A percentile compares a stretch with the other conserved stretches of the same genome.
Evolutionary conservation across 2,888 invertebrate species (phyloP).

Genomic region (Allacma fusca): DNA sequence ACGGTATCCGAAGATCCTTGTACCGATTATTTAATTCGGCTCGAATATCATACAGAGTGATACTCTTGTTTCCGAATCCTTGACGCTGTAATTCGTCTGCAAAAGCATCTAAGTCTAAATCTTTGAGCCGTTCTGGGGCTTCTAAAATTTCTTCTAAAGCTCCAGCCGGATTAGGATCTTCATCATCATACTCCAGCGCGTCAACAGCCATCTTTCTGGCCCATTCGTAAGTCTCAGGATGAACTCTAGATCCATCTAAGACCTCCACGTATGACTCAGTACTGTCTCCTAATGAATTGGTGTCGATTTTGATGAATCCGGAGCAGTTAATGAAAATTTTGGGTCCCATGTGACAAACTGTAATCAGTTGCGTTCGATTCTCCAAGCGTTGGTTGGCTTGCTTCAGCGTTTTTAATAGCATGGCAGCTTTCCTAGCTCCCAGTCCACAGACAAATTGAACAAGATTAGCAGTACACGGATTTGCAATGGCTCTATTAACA

Average conservation of each 20-base stretch:
- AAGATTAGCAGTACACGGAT: slow-evolving; percentile 84
- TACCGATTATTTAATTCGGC: slow-evolving; percentile 93
- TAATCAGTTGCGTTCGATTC: slow-evolving; percentile 94
- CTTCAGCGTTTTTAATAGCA: slow-evolving; percentile 83
- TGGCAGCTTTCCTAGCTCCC: slow-evolving; percentile 93
- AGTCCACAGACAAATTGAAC: slow-evolving; percentile 97
- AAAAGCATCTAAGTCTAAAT: slow-evolving; percentile 97
- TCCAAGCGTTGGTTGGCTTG: slow-evolving; percentile 91
- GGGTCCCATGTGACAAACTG: slow-evolving; percentile 95
- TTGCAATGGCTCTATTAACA: slow-evolving; percentile 89
- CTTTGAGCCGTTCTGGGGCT: slow-evolving; percentile 90
- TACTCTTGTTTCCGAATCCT: slow-evolving; percentile 87
- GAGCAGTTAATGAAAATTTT: slow-evolving; percentile 99
- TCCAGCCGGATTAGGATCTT: slow-evolving; percentile 84
- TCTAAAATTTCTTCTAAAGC: slow-evolving; percentile 97
- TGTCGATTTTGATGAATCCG: slow-evolving; percentile 98
- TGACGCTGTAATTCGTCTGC: slow-evolving; percentile 95
- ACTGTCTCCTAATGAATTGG: slow-evolving; percentile 89
- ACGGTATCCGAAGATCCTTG: slow-evolving; percentile 84
- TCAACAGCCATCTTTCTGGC: slow-evolving; percentile 99
- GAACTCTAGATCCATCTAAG: slow-evolving; percentile 95
- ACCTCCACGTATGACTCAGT: slow-evolving; percentile 96
- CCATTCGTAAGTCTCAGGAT: slow-evolving; percentile 99
- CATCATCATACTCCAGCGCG: slow-evolving; percentile 97
- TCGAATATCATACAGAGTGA: slow-evolving; percentile 95